Evolutionary conservation across 2,888 invertebrate species (phyloP), one percentile per base, ranked within the genome.

Genomic region (Melanchra persicariae): DNA sequence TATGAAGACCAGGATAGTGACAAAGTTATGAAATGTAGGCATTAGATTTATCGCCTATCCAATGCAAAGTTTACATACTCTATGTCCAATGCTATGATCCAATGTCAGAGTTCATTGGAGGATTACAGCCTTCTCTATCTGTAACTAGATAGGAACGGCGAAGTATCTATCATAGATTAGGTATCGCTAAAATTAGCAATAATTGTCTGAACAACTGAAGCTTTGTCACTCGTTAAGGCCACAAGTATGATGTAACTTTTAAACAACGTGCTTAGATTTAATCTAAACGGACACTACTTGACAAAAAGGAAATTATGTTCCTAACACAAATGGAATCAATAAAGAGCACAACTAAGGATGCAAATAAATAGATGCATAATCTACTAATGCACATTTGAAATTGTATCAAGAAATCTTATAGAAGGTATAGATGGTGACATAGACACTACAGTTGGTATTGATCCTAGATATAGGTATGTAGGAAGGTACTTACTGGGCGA

Each of bases 401-500:
- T 37, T 52, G 19, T 60, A 61, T 22, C 17, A 1, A 52, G 22
- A 15, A 19, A 43, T 24, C 15, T 40, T 15, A 19, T 1, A 40
- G 17, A 45, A 37, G 45, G 3, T 55, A 15, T 26, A 22, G 2
- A 2, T 24, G 22, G 0, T 47, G 37, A 62, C 10, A 55, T n/a
- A 12, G 12, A 34, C 2, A 6, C 1, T 26, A 15, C n/a, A 37
- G 17, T n/a, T n/a, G n/a, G 19, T 51, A 30, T 12, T 5, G n/a
- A n/a, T n/a, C n/a, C n/a, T n/a, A n/a, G n/a, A n/a, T 8, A 9
- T 57, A 45, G 1, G 7, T 8, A 52, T 9, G 0, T n/a, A 58
- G 12, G 24, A 60, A 54, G 51, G 71, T 87, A 93, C 95, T 90
- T 88, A 95, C 95, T 93, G 70, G 93, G 92, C 47, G 93, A 93